Evolutionary conservation across 2,888 invertebrate species (phyloP).

Genomic region (Acanthosepion esculentum): DNA sequence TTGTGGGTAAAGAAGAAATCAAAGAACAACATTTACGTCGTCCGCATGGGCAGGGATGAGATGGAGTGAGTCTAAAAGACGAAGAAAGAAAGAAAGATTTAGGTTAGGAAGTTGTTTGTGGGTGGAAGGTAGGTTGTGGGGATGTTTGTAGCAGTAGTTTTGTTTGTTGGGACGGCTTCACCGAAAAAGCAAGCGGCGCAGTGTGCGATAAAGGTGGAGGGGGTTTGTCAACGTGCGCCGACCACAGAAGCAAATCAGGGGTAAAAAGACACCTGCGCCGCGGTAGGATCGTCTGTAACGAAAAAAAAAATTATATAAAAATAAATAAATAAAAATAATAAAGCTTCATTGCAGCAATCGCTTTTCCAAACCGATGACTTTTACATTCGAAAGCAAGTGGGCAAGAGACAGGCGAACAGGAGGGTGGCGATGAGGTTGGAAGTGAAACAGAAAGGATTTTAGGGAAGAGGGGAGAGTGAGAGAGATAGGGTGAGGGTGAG

Average conservation of each 20-base stretch:
- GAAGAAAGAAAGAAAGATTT: neutral
- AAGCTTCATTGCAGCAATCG: neutral
- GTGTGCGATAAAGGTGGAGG: neutral
- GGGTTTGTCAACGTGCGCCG: constrained; percentile 1
- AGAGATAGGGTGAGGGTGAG: neutral
- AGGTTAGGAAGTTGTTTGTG: neutral
- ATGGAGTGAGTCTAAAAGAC: neutral
- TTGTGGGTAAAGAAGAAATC: neutral
- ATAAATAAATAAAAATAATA: too few relatives aligned
- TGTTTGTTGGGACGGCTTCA: neutral
- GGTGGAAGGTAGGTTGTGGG: neutral
- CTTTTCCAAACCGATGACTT: neutral
- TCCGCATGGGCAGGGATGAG: neutral
- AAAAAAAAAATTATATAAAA: neutral
- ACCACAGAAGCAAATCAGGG: neutral
- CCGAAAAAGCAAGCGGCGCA: neutral
- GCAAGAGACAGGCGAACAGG: neutral
- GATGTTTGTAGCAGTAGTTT: neutral
- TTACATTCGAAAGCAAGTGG: neutral
- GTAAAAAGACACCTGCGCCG: constrained; percentile 13
- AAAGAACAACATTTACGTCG: neutral
- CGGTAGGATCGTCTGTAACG: neutral
- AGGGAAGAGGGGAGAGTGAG: neutral
- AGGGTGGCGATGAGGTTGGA: neutral
- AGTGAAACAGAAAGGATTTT: neutral